Evolutionary conservation across 2,888 invertebrate genomes (phyloP).

Genomic region (Anodontia alba): DNA sequence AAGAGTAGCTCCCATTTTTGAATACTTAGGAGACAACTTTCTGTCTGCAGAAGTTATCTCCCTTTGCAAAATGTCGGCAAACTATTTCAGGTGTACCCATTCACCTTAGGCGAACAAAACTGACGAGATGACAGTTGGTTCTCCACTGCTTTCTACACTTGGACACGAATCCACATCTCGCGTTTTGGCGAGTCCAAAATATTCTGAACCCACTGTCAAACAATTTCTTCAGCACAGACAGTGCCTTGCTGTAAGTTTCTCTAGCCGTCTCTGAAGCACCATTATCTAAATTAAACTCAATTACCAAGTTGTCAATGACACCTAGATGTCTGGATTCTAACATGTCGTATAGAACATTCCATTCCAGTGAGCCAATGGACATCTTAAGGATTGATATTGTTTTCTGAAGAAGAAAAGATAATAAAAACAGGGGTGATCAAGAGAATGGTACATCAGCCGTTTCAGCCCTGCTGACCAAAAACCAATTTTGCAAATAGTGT

Average conservation of each 20-base stretch:
- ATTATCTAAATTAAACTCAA: slow-evolving; percentile 62
- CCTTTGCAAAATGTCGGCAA: too few species aligned
- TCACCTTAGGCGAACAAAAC: slow-evolving; percentile 19
- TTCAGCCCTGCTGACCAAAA: too few species aligned
- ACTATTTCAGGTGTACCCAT: too few species aligned
- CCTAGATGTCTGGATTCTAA: slow-evolving; percentile 41
- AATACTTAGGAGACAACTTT: too few species aligned
- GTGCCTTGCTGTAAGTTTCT: slow-evolving; percentile 57
- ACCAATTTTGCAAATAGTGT: too few species aligned
- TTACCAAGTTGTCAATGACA: slow-evolving; percentile 51
- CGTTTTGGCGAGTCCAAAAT: slow-evolving; percentile 65
- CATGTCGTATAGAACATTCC: slow-evolving; percentile 63
- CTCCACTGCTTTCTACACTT: slow-evolving; percentile 52
- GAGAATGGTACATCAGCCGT: too few species aligned
- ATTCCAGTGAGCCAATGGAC: slow-evolving; percentile 69
- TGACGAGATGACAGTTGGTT: slow-evolving; percentile 51
- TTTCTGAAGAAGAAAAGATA: slow-evolving; percentile 37
- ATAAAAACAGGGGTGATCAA: too few species aligned
- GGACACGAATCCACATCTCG: slow-evolving; percentile 59
- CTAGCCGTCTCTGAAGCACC: slow-evolving; percentile 46
- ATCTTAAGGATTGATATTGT: slow-evolving; percentile 58
- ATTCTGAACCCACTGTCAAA: slow-evolving; percentile 60
- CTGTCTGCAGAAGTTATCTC: too few species aligned
- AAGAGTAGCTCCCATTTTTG: too few species aligned
- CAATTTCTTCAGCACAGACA: slow-evolving; percentile 52